Evolutionary conservation across 35 echinoderm and acorn worm genomes (phyloP).

Genomic region (Lytechinus variegatus): DNA sequence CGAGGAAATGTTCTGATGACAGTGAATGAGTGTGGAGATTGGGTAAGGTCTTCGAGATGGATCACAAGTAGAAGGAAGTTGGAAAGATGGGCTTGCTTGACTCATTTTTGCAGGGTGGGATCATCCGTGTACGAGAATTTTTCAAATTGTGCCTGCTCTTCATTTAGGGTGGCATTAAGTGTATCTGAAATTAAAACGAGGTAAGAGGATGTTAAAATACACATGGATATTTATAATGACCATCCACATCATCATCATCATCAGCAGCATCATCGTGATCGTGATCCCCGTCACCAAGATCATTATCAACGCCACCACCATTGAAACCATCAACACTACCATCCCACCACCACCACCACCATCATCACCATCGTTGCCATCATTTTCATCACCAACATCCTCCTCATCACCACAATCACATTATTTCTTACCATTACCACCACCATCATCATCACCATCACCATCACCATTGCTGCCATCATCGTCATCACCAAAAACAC

Average conservation of each 20-base stretch:
- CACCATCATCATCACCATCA: neutral
- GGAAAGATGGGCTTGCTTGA: neutral
- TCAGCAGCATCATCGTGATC: no score
- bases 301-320: no score
- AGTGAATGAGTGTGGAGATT: neutral
- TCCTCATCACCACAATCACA: neutral
- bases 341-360: neutral
- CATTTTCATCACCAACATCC: neutral
- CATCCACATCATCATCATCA: no score
- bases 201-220: neutral
- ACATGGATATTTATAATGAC: neutral
- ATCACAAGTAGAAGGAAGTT: neutral
- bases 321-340: no score
- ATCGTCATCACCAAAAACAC: neutral
- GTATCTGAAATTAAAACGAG: neutral
- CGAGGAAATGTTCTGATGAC: neutral
- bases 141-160: constrained; percentile 46
- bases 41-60: neutral
- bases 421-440: no score
- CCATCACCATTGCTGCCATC: neutral
- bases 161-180: constrained; percentile 3
- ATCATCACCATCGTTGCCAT: neutral
- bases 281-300: no score
- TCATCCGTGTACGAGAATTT: constrained; percentile 46
- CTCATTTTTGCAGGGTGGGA: constrained; percentile 38